These are phyloP conservation scores for Mormyrus proboscirostris DNA, from an alignment of 2,797 vertebrate species.

Conservation along the genomic window DNA sequence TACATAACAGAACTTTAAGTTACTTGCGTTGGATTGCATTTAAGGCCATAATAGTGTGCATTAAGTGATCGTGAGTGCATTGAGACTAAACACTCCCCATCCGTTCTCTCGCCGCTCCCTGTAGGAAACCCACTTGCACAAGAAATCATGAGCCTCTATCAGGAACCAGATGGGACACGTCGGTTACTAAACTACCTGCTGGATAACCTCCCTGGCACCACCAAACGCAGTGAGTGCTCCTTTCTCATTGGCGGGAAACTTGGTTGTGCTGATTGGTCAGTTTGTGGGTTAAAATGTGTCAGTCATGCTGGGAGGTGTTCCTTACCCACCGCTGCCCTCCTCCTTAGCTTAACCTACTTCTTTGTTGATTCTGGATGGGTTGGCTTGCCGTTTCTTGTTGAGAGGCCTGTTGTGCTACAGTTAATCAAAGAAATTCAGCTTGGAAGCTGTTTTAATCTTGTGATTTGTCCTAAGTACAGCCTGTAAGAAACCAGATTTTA, in stretches of 20 bases:
- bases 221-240: slow-evolving; percentile 86
- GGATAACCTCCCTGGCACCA: slow-evolving; percentile 97
- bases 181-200: slow-evolving; percentile 97
- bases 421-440: neutral
- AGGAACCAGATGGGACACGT: slow-evolving; percentile 93
- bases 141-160: slow-evolving; percentile 96
- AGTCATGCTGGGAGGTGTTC: neutral
- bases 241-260: neutral
- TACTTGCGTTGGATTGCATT: neutral
- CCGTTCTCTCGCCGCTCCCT: neutral
- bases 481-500: neutral
- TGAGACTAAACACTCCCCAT: neutral
- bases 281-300: neutral
- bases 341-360: neutral
- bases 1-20: neutral
- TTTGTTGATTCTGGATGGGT: neutral
- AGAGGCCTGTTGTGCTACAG: neutral
- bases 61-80: too few species aligned
- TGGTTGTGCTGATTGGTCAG: neutral
- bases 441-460: neutral
- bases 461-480: neutral
- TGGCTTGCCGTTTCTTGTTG: neutral
- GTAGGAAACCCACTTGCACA: slow-evolving; percentile 97
- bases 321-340: neutral
- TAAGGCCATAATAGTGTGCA: neutral